These are phyloP conservation scores for Acanthaster planci DNA, from an alignment of 35 echinoderm and acorn worm species.

Conservation along the genomic window DNA sequence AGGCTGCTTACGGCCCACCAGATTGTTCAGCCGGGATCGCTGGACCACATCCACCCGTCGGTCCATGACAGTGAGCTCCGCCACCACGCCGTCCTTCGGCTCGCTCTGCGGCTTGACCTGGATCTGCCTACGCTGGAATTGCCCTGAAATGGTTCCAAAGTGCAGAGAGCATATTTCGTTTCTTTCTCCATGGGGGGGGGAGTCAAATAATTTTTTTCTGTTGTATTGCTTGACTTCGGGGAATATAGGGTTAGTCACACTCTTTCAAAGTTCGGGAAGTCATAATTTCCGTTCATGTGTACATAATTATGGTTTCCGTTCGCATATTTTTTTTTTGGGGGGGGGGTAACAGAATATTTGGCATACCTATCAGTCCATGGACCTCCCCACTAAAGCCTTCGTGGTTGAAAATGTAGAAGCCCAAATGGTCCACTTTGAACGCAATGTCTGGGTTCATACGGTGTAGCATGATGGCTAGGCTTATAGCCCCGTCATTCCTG, in stretches of 20 bases:
- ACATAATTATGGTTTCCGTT: too few species aligned
- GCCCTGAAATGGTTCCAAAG: not conserved
- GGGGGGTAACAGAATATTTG: too few species aligned
- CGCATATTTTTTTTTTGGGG: too few species aligned
- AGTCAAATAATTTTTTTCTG: too few species aligned
- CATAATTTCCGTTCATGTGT: too few species aligned
- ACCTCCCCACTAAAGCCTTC: not conserved
- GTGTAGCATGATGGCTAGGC: conserved; percentile 14
- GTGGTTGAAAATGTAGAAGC: conserved; percentile 12
- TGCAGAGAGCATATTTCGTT: too few species aligned
- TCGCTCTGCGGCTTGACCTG: not conserved
- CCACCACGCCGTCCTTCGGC: not conserved
- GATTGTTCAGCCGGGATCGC: not conserved
- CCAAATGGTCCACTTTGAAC: conserved; percentile 35
- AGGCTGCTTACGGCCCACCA: not conserved
- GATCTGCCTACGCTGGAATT: conserved; percentile 24
- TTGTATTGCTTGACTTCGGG: too few species aligned
- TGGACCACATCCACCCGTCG: conserved; percentile 8
- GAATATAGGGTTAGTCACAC: too few species aligned
- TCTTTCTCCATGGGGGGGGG: too few species aligned
- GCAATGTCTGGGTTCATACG: not conserved
- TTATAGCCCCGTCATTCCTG: not conserved
- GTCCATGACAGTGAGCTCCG: conserved; percentile 9
- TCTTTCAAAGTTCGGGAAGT: too few species aligned
- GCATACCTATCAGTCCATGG: conserved; percentile 40